Evolutionary conservation across 2,888 invertebrate species (phyloP).

Genomic region (Agriopis marginaria): DNA sequence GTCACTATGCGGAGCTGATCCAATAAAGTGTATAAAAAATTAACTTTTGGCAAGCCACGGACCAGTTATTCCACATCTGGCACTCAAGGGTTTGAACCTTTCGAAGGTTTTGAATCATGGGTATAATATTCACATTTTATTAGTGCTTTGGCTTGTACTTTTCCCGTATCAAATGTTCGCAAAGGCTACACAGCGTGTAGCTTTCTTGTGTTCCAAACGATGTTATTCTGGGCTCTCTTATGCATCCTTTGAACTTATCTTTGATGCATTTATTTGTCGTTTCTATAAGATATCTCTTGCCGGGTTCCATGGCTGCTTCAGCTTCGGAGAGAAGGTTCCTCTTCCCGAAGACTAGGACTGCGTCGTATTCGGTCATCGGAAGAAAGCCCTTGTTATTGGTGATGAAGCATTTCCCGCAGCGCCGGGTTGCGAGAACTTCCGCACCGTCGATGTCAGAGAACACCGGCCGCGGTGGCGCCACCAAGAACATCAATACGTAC

Average conservation of each 20-base stretch:
- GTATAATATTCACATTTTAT: neutral
- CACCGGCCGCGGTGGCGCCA: slow-evolving; percentile 52
- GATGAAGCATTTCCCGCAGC: slow-evolving; percentile 65
- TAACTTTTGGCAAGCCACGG: slow-evolving; percentile 23
- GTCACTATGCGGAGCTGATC: slow-evolving; percentile 9
- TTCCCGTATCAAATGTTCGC: slow-evolving; percentile 36
- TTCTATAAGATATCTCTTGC: slow-evolving; percentile 59
- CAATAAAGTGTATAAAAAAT: slow-evolving; percentile 21
- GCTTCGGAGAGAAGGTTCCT: slow-evolving; percentile 47
- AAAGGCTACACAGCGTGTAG: slow-evolving; percentile 45
- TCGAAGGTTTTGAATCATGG: neutral
- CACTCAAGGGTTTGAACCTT: neutral
- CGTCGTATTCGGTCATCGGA: slow-evolving; percentile 67
- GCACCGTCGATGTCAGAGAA: slow-evolving; percentile 63
- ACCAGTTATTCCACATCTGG: neutral
- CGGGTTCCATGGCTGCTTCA: slow-evolving; percentile 58
- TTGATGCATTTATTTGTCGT: slow-evolving; percentile 54
- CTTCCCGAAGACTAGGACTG: slow-evolving; percentile 57
- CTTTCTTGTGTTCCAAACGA: slow-evolving; percentile 51
- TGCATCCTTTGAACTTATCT: slow-evolving; percentile 57
- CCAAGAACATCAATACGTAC: slow-evolving; percentile 62
- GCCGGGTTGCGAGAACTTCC: slow-evolving; percentile 54
- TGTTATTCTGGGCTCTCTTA: slow-evolving; percentile 57
- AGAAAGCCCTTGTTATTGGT: slow-evolving; percentile 70
- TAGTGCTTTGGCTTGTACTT: slow-evolving; percentile 9